Evolutionary conservation across 1,140 invertebrate species (phyloP).

Genomic region (Neoseiulus cucumeris): DNA sequence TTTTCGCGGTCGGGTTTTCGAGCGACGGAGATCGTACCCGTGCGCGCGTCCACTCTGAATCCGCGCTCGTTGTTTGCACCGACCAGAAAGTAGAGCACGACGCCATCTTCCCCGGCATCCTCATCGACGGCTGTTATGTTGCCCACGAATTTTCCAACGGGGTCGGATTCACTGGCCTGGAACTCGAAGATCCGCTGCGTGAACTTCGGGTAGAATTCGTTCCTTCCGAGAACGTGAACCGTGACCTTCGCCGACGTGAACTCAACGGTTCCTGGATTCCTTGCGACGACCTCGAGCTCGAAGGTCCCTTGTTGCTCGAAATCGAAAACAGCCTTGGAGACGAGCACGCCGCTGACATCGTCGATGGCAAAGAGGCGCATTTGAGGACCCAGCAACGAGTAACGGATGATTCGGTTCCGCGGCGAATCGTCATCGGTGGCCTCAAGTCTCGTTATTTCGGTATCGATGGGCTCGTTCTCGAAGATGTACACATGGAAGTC

Average conservation of each 20-base stretch:
- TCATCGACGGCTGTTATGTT: conserved; percentile 69
- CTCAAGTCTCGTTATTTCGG: conserved; percentile 49
- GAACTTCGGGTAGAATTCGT: conserved; percentile 81
- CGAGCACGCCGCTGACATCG: conserved; percentile 48
- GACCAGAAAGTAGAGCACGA: conserved; percentile 73
- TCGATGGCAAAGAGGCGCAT: conserved; percentile 54
- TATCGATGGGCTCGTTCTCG: conserved; percentile 68
- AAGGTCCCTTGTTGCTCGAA: conserved; percentile 64
- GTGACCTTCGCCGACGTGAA: conserved; percentile 46
- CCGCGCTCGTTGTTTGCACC: conserved; percentile 79
- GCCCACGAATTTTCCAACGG: conserved; percentile 63
- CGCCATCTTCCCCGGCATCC: conserved; percentile 73
- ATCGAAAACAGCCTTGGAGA: conserved; percentile 56
- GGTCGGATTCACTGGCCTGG: conserved; percentile 74
- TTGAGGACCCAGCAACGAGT: conserved; percentile 53
- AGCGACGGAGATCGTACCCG: conserved; percentile 60
- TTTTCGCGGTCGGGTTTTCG: conserved; percentile 67
- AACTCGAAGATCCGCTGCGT: conserved; percentile 75
- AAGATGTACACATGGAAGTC: conserved; percentile 55
- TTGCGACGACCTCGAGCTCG: conserved; percentile 54
- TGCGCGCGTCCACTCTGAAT: conserved; percentile 62
- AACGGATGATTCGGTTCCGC: conserved; percentile 68
- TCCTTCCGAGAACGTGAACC: conserved; percentile 64
- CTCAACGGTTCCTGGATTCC: conserved; percentile 65
- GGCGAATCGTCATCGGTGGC: conserved; percentile 76